phyloP scores from a whole-genome alignment of 2,113 vertebrate genomes.

The Sardina pilchardus region DNA sequence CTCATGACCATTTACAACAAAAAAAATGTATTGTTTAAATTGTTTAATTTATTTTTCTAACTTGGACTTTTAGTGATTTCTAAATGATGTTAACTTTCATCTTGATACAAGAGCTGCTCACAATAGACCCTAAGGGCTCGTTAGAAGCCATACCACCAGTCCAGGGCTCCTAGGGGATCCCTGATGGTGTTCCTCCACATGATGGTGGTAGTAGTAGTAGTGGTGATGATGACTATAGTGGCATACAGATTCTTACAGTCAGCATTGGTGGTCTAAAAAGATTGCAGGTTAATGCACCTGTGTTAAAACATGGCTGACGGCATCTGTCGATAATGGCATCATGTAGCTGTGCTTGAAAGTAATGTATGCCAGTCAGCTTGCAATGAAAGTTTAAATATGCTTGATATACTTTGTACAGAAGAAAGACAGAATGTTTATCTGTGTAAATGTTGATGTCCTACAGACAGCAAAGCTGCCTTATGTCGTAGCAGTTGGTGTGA shows the following conservation, averaged over 20 bases:
- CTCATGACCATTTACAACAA: neutral
- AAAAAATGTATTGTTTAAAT: neutral
- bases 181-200: neutral
- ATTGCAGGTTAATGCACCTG: neutral
- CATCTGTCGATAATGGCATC: neutral
- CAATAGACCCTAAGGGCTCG: neutral
- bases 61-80: neutral
- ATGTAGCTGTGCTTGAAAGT: neutral
- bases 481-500: neutral
- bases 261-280: neutral
- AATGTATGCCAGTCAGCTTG: neutral
- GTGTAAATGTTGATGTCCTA: neutral
- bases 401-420: neutral
- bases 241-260: neutral
- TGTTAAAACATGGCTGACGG: neutral
- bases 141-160: neutral
- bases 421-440: neutral
- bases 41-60: conserved; percentile 5
- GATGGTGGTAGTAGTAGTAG: neutral
- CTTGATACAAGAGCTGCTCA: neutral
- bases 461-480: conserved; percentile 11
- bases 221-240: neutral
- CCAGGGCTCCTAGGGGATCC: neutral
- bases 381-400: neutral
- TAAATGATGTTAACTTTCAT: neutral